A percentile compares a stretch with the other conserved stretches of the same genome.
phyloP scores from a whole-genome alignment of 2,888 invertebrate genomes.

The Noctua fimbriata region DNA sequence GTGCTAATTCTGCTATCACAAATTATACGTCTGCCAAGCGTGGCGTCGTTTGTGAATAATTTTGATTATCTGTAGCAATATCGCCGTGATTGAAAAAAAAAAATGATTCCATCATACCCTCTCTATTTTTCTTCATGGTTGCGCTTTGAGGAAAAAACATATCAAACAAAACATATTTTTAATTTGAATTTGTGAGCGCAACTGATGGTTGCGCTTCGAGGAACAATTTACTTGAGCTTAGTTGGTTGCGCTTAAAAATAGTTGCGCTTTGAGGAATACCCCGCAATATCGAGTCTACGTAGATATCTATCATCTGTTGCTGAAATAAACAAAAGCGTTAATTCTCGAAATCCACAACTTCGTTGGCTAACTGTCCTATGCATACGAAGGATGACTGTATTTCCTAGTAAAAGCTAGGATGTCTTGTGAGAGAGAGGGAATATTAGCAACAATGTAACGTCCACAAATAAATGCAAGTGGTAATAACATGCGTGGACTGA shows the following conservation, averaged over 20 bases:
- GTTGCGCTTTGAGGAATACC: too few species aligned
- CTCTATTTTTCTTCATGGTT: too few species aligned
- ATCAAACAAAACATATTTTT: too few species aligned
- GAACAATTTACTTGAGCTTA: too few species aligned
- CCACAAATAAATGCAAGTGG: conserved; percentile 18
- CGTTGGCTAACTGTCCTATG: neutral
- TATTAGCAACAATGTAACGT: conserved; percentile 25
- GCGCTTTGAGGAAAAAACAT: too few species aligned
- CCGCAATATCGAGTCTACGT: neutral
- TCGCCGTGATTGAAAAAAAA: too few species aligned
- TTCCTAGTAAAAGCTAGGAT: neutral
- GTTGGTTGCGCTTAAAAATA: too few species aligned
- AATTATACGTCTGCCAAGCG: neutral
- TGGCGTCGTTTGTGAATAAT: too few species aligned
- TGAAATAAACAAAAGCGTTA: neutral
- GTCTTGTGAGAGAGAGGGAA: conserved; percentile 2
- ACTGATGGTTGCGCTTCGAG: too few species aligned
- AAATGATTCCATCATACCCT: too few species aligned
- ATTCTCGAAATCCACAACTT: neutral
- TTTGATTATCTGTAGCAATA: neutral
- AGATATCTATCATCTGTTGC: neutral
- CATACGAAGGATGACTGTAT: neutral
- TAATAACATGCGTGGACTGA: conserved; percentile 30
- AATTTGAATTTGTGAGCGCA: too few species aligned
- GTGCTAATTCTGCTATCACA: neutral